A percentile compares a stretch with the other conserved stretches of the same genome.
These are phyloP conservation scores for Clusia tigrina DNA, from an alignment of 2,888 invertebrate genomes.

Conservation along the genomic window DNA sequence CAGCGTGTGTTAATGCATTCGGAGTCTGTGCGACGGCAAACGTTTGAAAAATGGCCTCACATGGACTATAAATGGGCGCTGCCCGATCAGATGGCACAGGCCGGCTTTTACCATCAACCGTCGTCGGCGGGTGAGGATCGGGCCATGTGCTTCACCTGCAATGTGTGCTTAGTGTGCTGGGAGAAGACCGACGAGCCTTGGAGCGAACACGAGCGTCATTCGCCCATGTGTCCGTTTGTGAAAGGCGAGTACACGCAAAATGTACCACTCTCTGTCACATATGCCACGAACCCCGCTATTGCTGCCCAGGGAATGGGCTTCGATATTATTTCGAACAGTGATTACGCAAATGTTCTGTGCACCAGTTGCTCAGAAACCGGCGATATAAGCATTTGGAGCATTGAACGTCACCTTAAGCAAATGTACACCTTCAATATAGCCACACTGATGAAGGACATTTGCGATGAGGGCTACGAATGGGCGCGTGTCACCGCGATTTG, in stretches of 20 bases:
- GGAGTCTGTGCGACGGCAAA: slow-evolving; percentile 88
- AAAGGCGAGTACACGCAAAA: slow-evolving; percentile 95
- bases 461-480: slow-evolving; percentile 58
- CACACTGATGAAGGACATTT: slow-evolving; percentile 55
- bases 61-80: slow-evolving; percentile 98
- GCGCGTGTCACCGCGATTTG: slow-evolving; percentile 77
- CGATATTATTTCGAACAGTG: slow-evolving; percentile 70
- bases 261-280: slow-evolving; percentile 86
- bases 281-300: slow-evolving; percentile 81
- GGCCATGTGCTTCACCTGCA: slow-evolving; percentile 96
- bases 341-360: slow-evolving; percentile 69
- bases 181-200: slow-evolving; percentile 97
- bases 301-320: slow-evolving; percentile 66
- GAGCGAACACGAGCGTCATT: slow-evolving; percentile 96
- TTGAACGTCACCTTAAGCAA: slow-evolving; percentile 78
- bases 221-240: slow-evolving; percentile 92
- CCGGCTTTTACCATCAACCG: slow-evolving; percentile 95
- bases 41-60: slow-evolving; percentile 94
- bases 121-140: slow-evolving; percentile 89
- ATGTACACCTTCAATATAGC: slow-evolving; percentile 69
- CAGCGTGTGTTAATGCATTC: slow-evolving; percentile 81
- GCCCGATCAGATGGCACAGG: slow-evolving; percentile 96
- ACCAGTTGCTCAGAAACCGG: slow-evolving; percentile 69
- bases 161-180: slow-evolving; percentile 95
- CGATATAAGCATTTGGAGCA: slow-evolving; percentile 83